A percentile compares a stretch with the other conserved stretches of the same genome.
Conservation (phyloP, 2,113 vertebrate genomes). For the Panurus biarmicus region DNA sequence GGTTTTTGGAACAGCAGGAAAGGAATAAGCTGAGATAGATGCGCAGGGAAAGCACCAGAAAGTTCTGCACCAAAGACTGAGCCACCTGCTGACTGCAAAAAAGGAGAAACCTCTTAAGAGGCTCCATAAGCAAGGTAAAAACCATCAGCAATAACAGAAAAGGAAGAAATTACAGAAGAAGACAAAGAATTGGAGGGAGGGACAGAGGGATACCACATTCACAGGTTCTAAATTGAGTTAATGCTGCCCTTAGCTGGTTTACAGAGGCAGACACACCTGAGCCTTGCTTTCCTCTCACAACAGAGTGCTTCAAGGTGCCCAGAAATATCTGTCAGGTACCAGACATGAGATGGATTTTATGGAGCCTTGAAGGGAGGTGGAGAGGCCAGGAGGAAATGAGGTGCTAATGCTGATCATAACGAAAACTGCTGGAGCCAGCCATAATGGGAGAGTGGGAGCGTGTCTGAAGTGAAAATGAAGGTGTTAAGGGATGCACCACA, state of each 20-base stretch:
- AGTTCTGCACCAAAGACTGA: background rate
- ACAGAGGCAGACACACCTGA: background rate
- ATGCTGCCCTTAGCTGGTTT: background rate
- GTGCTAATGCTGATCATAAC: slow-evolving; percentile 5
- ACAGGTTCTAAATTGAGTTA: background rate
- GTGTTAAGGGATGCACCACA: background rate
- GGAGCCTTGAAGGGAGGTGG: background rate
- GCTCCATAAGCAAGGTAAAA: background rate
- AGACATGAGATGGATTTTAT: slow-evolving; percentile 28
- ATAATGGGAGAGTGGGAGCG: background rate
- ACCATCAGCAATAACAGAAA: background rate
- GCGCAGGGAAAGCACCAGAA: background rate
- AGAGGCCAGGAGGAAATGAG: slow-evolving; percentile 1
- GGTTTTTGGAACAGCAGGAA: background rate
- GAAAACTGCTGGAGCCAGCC: background rate
- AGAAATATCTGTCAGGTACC: background rate
- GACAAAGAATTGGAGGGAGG: background rate
- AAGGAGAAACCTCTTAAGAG: background rate
- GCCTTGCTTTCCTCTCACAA: background rate
- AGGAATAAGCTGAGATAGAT: background rate
- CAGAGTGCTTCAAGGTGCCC: background rate
- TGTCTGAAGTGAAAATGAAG: slow-evolving; percentile 6
- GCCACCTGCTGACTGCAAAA: background rate
- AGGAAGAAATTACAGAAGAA: background rate
- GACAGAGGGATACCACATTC: background rate